Evolutionary conservation across 2,113 vertebrate genomes (phyloP).

Genomic region (Hippolais icterina): DNA sequence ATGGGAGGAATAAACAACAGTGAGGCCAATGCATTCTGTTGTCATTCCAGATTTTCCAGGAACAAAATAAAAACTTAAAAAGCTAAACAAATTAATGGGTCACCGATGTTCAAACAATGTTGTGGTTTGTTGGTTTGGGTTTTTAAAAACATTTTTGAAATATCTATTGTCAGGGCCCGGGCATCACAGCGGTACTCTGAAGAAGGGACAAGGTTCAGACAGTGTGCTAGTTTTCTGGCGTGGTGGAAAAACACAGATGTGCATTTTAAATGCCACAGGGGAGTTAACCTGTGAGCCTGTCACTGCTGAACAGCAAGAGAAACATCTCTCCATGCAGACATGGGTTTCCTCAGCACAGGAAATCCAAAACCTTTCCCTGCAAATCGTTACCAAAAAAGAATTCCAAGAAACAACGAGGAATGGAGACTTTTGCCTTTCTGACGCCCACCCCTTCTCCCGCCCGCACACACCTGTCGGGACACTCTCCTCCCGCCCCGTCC

Average conservation of each 20-base stretch:
- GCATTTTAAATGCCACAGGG: neutral
- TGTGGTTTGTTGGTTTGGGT: neutral
- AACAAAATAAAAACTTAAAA: neutral
- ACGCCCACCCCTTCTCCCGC: neutral
- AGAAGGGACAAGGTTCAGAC: slow-evolving; percentile 7
- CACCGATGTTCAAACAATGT: neutral
- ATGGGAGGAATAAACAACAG: neutral
- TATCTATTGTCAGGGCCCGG: neutral
- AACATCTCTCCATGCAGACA: neutral
- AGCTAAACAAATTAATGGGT: neutral
- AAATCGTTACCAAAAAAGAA: neutral
- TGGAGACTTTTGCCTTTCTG: neutral
- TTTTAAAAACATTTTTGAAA: neutral
- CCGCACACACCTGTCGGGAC: neutral
- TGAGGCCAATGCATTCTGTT: neutral
- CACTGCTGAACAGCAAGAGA: neutral
- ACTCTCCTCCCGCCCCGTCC: neutral
- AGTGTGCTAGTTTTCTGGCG: neutral
- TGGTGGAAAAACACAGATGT: neutral
- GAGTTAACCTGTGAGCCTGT: slow-evolving; percentile 1
- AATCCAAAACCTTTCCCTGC: neutral
- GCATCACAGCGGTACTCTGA: neutral
- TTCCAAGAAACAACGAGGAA: neutral
- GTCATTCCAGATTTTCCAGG: neutral
- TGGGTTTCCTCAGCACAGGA: neutral